Percentiles rank a stretch among this genome's conserved stretches.
Conservation (phyloP, 2,797 vertebrate species). For the Spinus pinus region DNA sequence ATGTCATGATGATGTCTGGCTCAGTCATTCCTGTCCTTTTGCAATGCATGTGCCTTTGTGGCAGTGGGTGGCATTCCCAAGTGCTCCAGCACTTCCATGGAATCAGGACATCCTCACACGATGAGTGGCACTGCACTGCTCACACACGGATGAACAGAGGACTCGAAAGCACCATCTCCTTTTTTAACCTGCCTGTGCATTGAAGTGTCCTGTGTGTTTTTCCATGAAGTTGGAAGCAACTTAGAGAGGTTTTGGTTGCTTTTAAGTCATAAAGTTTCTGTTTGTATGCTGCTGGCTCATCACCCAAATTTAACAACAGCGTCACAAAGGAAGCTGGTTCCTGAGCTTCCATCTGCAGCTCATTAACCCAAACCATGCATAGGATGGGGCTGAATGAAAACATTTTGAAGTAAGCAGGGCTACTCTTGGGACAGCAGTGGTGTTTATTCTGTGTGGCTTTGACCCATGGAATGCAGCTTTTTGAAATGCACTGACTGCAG, state of each 20-base stretch:
- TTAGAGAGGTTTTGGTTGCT: not conserved
- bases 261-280: not conserved
- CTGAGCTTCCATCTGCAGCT: not conserved
- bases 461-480: not conserved
- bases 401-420: not conserved
- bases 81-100: constrained; percentile 81
- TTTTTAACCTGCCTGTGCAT: not conserved
- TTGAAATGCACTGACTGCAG: not conserved
- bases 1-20: constrained; percentile 13
- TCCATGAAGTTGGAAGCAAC: not conserved
- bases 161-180: not conserved
- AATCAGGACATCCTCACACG: constrained; percentile 87
- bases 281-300: not conserved
- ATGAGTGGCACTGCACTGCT: constrained; percentile 77
- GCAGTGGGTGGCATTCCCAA: constrained; percentile 84
- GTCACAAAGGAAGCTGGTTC: not conserved
- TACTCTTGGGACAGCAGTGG: not conserved
- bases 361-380: not conserved
- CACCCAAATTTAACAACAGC: not conserved
- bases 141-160: constrained; percentile 47
- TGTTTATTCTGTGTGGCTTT: not conserved
- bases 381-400: not conserved
- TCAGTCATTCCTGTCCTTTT: constrained; percentile 59
- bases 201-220: constrained; percentile 1
- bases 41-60: constrained; percentile 24